Conservation (phyloP, 2,888 invertebrate species). For the Chloroclystis v-ata region DNA sequence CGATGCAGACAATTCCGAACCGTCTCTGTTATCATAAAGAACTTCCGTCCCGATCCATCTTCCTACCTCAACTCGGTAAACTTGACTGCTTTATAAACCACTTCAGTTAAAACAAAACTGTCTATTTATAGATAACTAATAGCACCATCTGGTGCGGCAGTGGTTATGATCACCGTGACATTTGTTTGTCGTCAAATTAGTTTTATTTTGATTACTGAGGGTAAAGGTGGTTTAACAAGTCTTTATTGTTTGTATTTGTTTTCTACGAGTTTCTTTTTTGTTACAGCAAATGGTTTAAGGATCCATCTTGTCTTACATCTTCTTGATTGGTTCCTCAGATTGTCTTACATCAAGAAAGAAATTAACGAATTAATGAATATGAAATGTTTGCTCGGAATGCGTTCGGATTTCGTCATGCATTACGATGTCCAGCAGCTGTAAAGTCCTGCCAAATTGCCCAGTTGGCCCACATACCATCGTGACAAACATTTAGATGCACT, state of each 20-base stretch:
- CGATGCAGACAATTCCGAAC: not conserved
- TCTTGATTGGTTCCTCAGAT: no score
- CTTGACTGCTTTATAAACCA: not conserved
- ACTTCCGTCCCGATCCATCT: conserved; percentile 5
- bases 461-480: conserved; percentile 15
- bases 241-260: no score
- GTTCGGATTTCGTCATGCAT: conserved; percentile 1
- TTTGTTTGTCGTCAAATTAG: conserved; percentile 7
- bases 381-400: no score
- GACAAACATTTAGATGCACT: conserved; percentile 3
- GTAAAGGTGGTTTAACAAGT: not conserved
- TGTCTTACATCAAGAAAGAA: no score
- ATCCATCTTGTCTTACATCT: no score
- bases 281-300: no score
- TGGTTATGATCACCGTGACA: conserved; percentile 1
- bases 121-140: conserved; percentile 16
- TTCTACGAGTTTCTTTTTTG: no score
- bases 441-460: conserved; percentile 11
- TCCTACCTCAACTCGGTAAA: conserved; percentile 1
- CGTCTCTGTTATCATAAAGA: conserved; percentile 2
- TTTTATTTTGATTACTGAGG: not conserved
- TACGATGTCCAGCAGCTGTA: not conserved
- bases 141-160: conserved; percentile 10
- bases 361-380: no score
- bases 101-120: conserved; percentile 12